Percentiles rank a stretch among this genome's conserved stretches.
Conservation (phyloP, 1,140 invertebrate species). For the Monomorium pharaonis region DNA sequence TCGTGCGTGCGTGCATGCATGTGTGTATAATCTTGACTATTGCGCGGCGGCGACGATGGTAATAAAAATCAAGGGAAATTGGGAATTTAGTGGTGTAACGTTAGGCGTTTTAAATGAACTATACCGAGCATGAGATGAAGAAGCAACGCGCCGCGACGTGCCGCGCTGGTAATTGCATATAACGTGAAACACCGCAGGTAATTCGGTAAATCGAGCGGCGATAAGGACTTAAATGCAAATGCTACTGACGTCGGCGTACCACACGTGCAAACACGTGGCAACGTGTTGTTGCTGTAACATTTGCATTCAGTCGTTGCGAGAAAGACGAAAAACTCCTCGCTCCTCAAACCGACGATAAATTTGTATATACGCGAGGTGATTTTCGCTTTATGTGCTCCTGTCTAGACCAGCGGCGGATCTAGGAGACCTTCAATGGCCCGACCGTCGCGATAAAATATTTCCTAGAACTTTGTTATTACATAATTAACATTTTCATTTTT, state of each 20-base stretch:
- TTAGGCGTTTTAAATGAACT: background rate
- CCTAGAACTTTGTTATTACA: background rate
- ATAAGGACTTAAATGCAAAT: constrained; percentile 51
- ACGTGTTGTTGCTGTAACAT: constrained; percentile 71
- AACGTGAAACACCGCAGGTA: constrained; percentile 61
- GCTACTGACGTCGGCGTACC: constrained; percentile 30
- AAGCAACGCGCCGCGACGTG: constrained; percentile 16
- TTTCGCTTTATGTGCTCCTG: background rate
- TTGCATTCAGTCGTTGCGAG: constrained; percentile 73
- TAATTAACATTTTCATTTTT: constrained; percentile 23
- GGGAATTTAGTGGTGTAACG: background rate
- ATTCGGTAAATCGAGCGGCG: constrained; percentile 65
- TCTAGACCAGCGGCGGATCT: background rate
- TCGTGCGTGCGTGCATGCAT: background rate
- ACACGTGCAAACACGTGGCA: constrained; percentile 14
- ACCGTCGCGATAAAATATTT: background rate
- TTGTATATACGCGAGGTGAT: background rate
- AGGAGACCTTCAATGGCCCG: background rate
- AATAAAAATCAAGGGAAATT: constrained; percentile 2
- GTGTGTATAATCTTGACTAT: constrained; percentile 7
- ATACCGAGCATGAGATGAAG: background rate
- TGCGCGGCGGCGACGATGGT: background rate
- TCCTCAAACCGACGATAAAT: constrained; percentile 5
- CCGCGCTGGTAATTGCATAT: constrained; percentile 44
- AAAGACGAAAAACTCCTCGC: background rate